phyloP scores from a whole-genome alignment of 1,140 invertebrate species.

The Wasmannia auropunctata region DNA sequence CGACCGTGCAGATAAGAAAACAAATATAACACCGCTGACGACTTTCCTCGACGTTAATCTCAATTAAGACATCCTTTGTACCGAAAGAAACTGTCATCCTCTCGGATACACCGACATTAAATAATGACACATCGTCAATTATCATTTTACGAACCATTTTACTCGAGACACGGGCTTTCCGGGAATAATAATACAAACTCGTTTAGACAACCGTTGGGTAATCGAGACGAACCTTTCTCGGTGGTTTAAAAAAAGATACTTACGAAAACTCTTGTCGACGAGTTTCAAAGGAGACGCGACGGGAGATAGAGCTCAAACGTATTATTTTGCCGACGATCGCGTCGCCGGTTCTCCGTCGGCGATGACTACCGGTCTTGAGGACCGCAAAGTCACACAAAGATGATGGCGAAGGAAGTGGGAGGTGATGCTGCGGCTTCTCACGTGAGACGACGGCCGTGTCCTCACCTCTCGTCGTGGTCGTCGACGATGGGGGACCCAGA shows the following conservation, averaged over 20 bases:
- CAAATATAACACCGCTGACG: neutral
- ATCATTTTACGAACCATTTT: neutral
- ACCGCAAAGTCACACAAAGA: constrained; percentile 48
- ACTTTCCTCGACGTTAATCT: neutral
- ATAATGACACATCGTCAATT: neutral
- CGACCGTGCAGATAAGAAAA: neutral
- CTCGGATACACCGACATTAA: neutral
- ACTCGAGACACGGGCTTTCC: neutral
- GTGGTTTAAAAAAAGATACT: neutral
- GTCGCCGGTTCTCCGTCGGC: neutral
- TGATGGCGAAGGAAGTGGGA: constrained; percentile 70
- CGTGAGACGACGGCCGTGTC: constrained; percentile 71
- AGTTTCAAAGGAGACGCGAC: constrained; percentile 13
- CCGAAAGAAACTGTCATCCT: neutral
- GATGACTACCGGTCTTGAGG: constrained; percentile 42
- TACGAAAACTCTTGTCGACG: neutral
- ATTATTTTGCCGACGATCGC: constrained; percentile 19
- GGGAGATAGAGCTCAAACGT: neutral
- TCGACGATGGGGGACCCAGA: constrained; percentile 79
- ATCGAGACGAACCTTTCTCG: neutral
- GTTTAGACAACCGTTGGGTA: neutral
- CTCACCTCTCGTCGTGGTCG: constrained; percentile 71
- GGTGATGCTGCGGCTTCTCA: constrained; percentile 72
- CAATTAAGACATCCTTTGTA: neutral
- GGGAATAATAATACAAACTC: neutral